A percentile compares a stretch with the other conserved stretches of the same genome.
These are phyloP conservation scores for Acholoe squamosa DNA, from an alignment of 2,888 invertebrate genomes.

Conservation along the genomic window DNA sequence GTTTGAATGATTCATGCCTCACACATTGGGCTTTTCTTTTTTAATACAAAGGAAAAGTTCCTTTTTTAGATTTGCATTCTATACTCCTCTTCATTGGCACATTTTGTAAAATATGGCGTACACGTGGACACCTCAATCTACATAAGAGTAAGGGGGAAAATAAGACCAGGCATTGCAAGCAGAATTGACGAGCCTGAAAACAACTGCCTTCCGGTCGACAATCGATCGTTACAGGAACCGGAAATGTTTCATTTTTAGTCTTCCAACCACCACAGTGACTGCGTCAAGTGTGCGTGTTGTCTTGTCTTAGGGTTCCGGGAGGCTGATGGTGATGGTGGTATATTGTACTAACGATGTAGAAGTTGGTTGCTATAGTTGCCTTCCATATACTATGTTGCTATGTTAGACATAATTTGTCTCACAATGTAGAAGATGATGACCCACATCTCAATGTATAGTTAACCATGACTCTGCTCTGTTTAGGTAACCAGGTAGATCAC, in stretches of 20 bases:
- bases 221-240: conserved; percentile 41
- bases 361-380: no score
- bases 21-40: not conserved
- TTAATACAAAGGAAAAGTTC: not conserved
- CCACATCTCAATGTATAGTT: no score
- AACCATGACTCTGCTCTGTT: no score
- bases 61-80: not conserved
- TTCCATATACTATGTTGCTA: no score
- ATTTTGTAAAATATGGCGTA: not conserved
- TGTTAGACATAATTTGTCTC: no score
- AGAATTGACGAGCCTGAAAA: not conserved
- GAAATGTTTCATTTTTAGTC: conserved; percentile 29
- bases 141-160: not conserved
- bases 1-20: not conserved
- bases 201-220: conserved; percentile 38
- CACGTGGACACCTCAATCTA: not conserved
- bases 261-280: not conserved
- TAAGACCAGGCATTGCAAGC: not conserved
- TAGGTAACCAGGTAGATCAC: no score
- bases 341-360: no score
- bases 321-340: no score
- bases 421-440: no score
- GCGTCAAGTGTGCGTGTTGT: not conserved
- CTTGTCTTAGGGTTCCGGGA: no score
- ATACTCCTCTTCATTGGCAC: not conserved